Percentiles rank a stretch among this genome's conserved stretches.
Conservation (phyloP, 2,113 vertebrate species). For the Gymnobelideus leadbeateri region DNA sequence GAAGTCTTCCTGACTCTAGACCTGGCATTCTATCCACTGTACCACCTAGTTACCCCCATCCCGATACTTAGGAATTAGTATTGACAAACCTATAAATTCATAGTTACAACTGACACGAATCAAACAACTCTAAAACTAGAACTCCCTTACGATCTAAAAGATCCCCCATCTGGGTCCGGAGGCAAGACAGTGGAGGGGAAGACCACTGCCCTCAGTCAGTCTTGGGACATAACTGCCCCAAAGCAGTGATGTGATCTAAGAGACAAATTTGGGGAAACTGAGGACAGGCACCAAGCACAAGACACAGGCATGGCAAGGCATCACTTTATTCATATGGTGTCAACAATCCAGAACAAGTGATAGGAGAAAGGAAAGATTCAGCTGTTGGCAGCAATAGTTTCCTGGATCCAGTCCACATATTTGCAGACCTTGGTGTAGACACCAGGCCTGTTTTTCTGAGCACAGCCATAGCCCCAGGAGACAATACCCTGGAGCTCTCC, state of each 20-base stretch:
- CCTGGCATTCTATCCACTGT: too few relatives aligned
- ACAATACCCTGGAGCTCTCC: conserved; percentile 89
- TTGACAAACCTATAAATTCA: neutral
- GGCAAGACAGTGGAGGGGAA: neutral
- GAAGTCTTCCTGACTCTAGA: neutral
- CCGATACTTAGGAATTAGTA: neutral
- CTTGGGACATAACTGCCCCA: neutral
- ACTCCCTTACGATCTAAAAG: neutral
- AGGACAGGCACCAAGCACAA: neutral
- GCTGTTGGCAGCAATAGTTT: conserved; percentile 83
- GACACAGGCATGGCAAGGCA: rapidly evolving
- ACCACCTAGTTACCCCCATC: neutral
- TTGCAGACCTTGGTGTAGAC: conserved; percentile 91
- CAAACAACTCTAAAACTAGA: neutral
- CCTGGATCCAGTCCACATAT: conserved; percentile 85
- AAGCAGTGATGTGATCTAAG: neutral
- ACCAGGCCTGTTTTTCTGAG: conserved; percentile 85
- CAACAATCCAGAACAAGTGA: neutral
- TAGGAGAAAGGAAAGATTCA: neutral
- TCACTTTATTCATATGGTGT: conserved; percentile 44
- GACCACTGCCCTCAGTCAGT: neutral
- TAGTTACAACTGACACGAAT: neutral
- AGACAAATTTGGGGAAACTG: neutral
- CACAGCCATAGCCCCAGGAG: conserved; percentile 92
- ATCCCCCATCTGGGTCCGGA: neutral